These are phyloP conservation scores for Pimpla rufipes DNA, from an alignment of 2,888 invertebrate species.

Conservation along the genomic window DNA sequence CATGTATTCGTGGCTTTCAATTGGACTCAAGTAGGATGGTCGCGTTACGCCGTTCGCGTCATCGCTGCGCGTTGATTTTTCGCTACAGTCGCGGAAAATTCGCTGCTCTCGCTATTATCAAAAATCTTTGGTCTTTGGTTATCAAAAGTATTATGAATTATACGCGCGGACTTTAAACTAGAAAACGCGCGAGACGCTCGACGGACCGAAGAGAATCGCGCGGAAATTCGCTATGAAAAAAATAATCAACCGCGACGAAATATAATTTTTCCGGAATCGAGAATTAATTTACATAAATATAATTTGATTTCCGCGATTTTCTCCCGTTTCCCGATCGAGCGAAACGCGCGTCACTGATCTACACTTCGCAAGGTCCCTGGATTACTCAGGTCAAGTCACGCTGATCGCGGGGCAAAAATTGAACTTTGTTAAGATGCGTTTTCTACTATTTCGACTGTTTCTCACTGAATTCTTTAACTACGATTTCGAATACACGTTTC, in stretches of 20 bases:
- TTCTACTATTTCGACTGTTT: too few species aligned
- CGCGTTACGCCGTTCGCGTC: slow-evolving; percentile 64
- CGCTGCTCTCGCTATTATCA: not conserved
- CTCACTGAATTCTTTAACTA: too few species aligned
- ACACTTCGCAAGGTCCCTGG: too few species aligned
- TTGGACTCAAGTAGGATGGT: slow-evolving; percentile 71
- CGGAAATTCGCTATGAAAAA: not conserved
- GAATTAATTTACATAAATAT: not conserved
- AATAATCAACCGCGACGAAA: not conserved
- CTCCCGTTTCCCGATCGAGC: not conserved
- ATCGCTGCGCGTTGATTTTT: slow-evolving; percentile 54
- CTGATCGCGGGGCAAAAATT: too few species aligned
- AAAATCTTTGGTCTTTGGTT: not conserved
- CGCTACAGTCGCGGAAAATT: slow-evolving; percentile 19
- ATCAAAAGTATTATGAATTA: not conserved
- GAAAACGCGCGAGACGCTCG: not conserved
- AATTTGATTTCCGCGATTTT: not conserved
- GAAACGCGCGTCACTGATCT: slow-evolving; percentile 4
- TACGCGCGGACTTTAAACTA: not conserved
- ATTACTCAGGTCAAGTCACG: too few species aligned
- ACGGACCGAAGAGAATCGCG: not conserved
- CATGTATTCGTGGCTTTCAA: slow-evolving; percentile 66
- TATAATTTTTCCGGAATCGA: not conserved
- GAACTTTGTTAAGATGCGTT: too few species aligned
- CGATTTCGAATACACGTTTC: too few species aligned